A percentile compares a stretch with the other conserved stretches of the same genome.
These are phyloP conservation scores for Aphelocoma coerulescens DNA, from an alignment of 2,113 vertebrate genomes.

Conservation along the genomic window DNA sequence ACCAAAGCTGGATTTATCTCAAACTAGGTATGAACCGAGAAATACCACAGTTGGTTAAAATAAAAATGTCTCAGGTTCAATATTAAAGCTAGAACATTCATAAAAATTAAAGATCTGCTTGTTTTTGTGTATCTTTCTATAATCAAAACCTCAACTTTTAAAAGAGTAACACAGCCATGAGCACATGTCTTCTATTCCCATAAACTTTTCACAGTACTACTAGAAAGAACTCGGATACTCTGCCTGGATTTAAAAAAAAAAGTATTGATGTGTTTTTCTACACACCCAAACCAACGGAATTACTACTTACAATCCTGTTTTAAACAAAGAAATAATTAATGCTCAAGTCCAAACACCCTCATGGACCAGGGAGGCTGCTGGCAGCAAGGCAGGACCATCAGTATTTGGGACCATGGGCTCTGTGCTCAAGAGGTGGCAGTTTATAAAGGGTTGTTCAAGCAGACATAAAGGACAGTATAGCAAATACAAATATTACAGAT, in stretches of 20 bases:
- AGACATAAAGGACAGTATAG: accelerated
- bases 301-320: not conserved
- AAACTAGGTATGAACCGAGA: not conserved
- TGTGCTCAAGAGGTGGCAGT: not conserved
- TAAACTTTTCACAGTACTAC: not conserved
- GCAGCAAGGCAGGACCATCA: not conserved
- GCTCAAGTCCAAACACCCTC: not conserved
- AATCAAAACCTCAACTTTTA: not conserved
- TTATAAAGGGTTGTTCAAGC: not conserved
- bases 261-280: not conserved
- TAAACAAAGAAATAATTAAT: not conserved
- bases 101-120: not conserved
- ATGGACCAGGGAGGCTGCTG: not conserved
- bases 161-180: not conserved
- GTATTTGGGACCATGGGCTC: not conserved
- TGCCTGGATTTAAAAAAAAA: not conserved
- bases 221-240: not conserved
- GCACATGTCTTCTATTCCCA: not conserved
- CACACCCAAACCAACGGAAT: not conserved
- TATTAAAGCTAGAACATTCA: not conserved
- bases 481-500: not conserved
- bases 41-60: not conserved
- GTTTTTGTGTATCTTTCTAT: not conserved
- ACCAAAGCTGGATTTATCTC: not conserved
- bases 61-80: not conserved